A percentile compares a stretch with the other conserved stretches of the same genome.
Evolutionary conservation across 2,888 invertebrate genomes (phyloP).

Genomic region (Leptinotarsa haldemani): DNA sequence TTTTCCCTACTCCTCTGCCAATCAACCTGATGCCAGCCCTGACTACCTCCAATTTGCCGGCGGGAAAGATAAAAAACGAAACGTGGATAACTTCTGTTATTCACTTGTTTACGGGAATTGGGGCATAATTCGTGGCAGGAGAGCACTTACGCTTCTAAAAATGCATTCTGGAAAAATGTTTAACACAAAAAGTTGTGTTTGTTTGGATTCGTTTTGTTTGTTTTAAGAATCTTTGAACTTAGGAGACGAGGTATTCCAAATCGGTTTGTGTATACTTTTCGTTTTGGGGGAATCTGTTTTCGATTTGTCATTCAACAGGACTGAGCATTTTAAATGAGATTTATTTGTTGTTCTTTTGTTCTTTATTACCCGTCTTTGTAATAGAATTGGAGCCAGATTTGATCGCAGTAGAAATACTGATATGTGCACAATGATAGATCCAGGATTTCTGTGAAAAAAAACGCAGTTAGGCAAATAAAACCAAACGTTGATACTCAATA

Average conservation of each 20-base stretch:
- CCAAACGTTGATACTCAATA: too few relatives aligned
- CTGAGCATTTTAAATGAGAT: slow-evolving; percentile 26
- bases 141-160: slow-evolving; percentile 26
- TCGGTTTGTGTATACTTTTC: slow-evolving; percentile 9
- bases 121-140: slow-evolving; percentile 27
- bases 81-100: slow-evolving; percentile 33
- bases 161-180: slow-evolving; percentile 15
- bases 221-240: slow-evolving; percentile 35
- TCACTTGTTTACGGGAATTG: slow-evolving; percentile 33
- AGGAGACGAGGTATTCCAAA: slow-evolving; percentile 12
- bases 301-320: slow-evolving; percentile 21
- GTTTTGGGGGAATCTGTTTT: slow-evolving; percentile 12
- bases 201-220: slow-evolving; percentile 29
- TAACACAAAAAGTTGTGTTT: slow-evolving; percentile 29
- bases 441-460: not conserved
- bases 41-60: slow-evolving; percentile 12
- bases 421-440: not conserved
- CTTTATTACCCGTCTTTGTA: not conserved
- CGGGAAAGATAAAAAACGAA: slow-evolving; percentile 27
- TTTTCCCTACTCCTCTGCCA: too few relatives aligned
- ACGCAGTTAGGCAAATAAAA: too few relatives aligned
- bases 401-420: not conserved
- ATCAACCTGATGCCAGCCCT: not conserved
- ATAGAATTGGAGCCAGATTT: slow-evolving; percentile 9
- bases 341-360: slow-evolving; percentile 21